Conservation (phyloP, 1,140 invertebrate species). For the Drosophila grimshawi region DNA sequence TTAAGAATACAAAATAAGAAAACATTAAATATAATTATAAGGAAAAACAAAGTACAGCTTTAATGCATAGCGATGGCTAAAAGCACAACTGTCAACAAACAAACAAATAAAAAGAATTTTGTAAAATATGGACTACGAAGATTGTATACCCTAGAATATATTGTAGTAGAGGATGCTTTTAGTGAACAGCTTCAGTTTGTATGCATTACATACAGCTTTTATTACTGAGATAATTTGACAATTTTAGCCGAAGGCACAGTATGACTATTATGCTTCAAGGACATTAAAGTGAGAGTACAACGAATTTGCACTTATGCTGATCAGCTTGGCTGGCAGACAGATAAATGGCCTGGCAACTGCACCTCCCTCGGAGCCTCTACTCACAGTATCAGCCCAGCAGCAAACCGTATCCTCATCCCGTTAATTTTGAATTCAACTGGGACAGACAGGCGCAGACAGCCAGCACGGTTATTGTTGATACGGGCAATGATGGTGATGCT, state of each 20-base stretch:
- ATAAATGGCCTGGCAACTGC: slow-evolving; percentile 40
- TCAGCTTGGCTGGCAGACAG: slow-evolving; percentile 26
- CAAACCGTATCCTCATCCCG: slow-evolving; percentile 21
- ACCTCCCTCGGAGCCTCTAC: not conserved
- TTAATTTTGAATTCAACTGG: slow-evolving; percentile 46
- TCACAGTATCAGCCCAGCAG: not conserved
- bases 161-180: not conserved
- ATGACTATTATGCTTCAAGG: not conserved
- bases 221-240: slow-evolving; percentile 2
- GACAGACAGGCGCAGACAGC: slow-evolving; percentile 8
- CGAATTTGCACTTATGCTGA: slow-evolving; percentile 31
- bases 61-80: slow-evolving; percentile 27
- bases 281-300: slow-evolving; percentile 20
- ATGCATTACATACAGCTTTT: not conserved
- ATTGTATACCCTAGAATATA: slow-evolving; percentile 8
- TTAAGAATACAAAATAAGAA: slow-evolving; percentile 67
- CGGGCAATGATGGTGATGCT: slow-evolving; percentile 14
- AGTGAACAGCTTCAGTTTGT: not conserved
- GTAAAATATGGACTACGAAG: not conserved
- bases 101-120: slow-evolving; percentile 6
- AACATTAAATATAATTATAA: slow-evolving; percentile 53
- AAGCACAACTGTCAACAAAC: slow-evolving; percentile 53
- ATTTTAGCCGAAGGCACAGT: not conserved
- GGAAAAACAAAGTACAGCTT: slow-evolving; percentile 59
- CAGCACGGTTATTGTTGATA: slow-evolving; percentile 22